Conservation (phyloP, 2,797 vertebrate genomes). For the Malacoctenus gilli region DNA sequence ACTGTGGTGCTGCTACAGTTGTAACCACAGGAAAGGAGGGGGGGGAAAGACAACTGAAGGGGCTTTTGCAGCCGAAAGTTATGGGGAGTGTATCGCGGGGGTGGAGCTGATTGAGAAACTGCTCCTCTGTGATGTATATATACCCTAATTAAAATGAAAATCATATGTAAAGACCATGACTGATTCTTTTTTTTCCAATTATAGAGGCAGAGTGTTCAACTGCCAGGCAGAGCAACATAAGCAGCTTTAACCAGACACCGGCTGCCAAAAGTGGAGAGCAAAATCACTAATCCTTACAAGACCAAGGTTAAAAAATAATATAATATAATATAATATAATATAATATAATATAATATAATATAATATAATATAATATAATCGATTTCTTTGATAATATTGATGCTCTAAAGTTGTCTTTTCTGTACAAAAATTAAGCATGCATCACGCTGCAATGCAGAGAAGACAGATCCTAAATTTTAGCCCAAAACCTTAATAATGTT, state of each 20-base stretch:
- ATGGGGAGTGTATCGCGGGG: background rate
- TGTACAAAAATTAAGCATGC: background rate
- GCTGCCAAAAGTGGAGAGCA: conserved; percentile 18
- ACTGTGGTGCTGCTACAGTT: background rate
- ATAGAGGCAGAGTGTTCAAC: conserved; percentile 26
- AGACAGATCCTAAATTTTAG: background rate
- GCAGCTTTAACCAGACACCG: conserved; percentile 26
- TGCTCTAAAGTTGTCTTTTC: background rate
- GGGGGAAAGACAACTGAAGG: conserved; percentile 1
- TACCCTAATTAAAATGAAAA: conserved; percentile 53
- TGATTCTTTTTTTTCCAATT: conserved; percentile 51
- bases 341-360: conserved; percentile 7
- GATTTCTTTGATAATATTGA: background rate
- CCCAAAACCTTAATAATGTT: background rate
- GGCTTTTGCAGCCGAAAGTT: background rate
- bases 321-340: conserved; percentile 3
- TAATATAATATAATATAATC: background rate
- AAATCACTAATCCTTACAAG: conserved; percentile 12
- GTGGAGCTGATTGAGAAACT: conserved; percentile 14
- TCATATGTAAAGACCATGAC: conserved; percentile 42
- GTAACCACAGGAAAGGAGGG: background rate
- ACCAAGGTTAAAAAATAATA: background rate
- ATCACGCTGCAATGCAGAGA: background rate
- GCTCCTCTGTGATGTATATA: conserved; percentile 11
- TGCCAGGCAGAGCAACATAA: conserved; percentile 32